These are phyloP conservation scores for Siniperca knerii DNA, from an alignment of 2,113 vertebrate genomes.

Conservation along the genomic window DNA sequence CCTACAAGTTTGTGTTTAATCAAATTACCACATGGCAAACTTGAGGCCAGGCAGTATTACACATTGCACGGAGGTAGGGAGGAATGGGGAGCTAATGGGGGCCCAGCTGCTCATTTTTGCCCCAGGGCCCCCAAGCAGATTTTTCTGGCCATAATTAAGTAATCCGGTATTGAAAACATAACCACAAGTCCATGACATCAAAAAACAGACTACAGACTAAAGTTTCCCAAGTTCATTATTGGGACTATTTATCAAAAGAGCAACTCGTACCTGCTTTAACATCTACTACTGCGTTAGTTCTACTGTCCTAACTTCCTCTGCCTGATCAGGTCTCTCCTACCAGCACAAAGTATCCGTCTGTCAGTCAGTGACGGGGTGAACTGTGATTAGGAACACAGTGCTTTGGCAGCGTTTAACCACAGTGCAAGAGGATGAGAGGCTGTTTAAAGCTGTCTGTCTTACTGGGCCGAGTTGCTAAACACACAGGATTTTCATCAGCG, in stretches of 20 bases:
- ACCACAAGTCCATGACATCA: background rate
- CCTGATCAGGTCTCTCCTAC: conserved; percentile 16
- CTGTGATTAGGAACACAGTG: conserved; percentile 1
- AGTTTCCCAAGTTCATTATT: background rate
- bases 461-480: background rate
- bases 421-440: conserved; percentile 8
- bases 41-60: background rate
- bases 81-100: background rate
- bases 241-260: background rate
- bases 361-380: background rate
- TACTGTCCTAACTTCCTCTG: background rate
- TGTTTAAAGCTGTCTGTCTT: conserved; percentile 12
- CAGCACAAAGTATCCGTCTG: background rate
- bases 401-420: conserved; percentile 20
- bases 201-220: background rate
- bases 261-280: background rate
- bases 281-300: background rate
- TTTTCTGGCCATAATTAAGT: background rate
- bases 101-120: background rate
- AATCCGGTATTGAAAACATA: background rate
- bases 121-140: background rate
- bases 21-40: no score
- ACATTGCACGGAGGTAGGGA: background rate
- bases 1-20: background rate
- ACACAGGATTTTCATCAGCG: background rate